Evolutionary conservation across 2,888 invertebrate species (phyloP).

Genomic region (Dermolepida albohirtum): DNA sequence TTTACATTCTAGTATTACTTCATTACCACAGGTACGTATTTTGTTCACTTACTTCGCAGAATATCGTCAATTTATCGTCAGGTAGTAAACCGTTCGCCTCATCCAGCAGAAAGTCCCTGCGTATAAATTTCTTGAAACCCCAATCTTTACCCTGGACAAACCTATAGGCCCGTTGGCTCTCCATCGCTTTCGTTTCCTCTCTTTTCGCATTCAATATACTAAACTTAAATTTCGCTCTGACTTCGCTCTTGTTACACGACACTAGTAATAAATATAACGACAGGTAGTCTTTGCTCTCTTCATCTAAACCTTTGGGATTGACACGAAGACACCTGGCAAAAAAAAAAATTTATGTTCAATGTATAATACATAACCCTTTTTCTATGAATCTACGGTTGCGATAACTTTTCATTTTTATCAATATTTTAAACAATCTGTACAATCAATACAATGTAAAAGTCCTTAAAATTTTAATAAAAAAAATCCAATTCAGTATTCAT

Average conservation of each 20-base stretch:
- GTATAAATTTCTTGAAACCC: slow-evolving; percentile 99
- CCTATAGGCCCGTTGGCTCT: slow-evolving; percentile 94
- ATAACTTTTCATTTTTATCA: too few relatives aligned
- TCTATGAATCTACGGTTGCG: too few relatives aligned
- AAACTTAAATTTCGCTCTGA: slow-evolving; percentile 99
- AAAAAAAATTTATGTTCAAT: neutral
- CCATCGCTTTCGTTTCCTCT: slow-evolving; percentile 99
- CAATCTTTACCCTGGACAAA: slow-evolving; percentile 99
- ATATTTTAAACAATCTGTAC: neutral
- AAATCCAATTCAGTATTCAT: too few relatives aligned
- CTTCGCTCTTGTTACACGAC: slow-evolving; percentile 99
- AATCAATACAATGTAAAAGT: neutral
- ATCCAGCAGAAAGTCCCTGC: slow-evolving; percentile 98
- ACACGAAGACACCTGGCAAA: slow-evolving; percentile 91
- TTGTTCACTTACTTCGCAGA: slow-evolving; percentile 88
- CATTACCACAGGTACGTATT: neutral
- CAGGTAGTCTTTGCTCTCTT: slow-evolving; percentile 99
- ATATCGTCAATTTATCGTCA: slow-evolving; percentile 99
- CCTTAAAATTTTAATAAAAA: neutral
- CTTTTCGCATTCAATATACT: slow-evolving; percentile 99
- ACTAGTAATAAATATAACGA: slow-evolving; percentile 98
- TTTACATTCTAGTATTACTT: neutral
- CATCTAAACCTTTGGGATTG: slow-evolving; percentile 99
- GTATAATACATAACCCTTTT: too few relatives aligned
- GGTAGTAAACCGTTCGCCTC: slow-evolving; percentile 98